Evolutionary conservation across 2,888 invertebrate genomes (phyloP).

Genomic region (Torymus tubicola): DNA sequence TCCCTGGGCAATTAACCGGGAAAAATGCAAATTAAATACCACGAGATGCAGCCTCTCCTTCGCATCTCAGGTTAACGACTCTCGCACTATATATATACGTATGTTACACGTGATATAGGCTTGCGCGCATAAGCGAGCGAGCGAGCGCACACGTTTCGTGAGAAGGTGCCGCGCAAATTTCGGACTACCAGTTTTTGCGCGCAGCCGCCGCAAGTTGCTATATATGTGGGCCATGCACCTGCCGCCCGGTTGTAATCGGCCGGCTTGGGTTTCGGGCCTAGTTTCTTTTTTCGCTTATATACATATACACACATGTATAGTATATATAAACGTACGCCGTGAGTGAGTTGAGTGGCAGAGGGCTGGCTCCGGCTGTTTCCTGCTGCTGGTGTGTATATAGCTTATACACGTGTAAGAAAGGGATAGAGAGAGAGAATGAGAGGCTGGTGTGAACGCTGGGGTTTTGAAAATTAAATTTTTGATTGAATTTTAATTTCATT

Average conservation of each 20-base stretch:
- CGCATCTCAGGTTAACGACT: background rate
- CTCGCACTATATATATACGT: background rate
- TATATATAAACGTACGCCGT: too few species aligned
- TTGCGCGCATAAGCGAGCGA: too few species aligned
- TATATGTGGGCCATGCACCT: constrained; percentile 70
- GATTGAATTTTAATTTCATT: too few species aligned
- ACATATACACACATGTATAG: too few species aligned
- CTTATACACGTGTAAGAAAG: too few species aligned
- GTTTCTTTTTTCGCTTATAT: constrained; percentile 12
- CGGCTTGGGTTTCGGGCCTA: constrained; percentile 52
- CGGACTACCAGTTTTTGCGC: constrained; percentile 65
- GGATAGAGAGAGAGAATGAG: too few species aligned
- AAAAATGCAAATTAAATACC: constrained; percentile 38
- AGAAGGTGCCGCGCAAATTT: background rate
- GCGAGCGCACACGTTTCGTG: constrained; percentile 4
- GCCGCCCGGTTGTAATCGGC: constrained; percentile 57
- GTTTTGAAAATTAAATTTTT: too few species aligned
- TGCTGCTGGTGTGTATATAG: too few species aligned
- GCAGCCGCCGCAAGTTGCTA: constrained; percentile 48
- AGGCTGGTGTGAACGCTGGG: too few species aligned
- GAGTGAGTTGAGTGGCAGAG: too few species aligned
- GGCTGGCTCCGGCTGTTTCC: too few species aligned
- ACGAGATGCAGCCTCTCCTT: background rate
- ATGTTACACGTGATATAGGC: constrained; percentile 6
- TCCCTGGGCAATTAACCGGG: constrained; percentile 28